Base-by-base conservation (phyloP, 2,888 invertebrate species). In the Chymomyza fuscimana region DNA sequence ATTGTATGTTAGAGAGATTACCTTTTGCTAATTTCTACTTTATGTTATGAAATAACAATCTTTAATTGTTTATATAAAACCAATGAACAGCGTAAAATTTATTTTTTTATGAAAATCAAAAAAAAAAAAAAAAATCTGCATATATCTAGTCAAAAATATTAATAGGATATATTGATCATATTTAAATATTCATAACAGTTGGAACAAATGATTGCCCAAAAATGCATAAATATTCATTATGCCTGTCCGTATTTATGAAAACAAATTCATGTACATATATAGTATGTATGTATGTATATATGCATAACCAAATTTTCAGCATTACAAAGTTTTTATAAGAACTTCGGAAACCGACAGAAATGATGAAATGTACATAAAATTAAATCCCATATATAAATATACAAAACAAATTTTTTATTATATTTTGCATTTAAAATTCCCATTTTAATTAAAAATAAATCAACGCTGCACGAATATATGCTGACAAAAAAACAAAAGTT, bases 1-100 rank as follows among this genome's bases (percentile, higher is more conserved):
- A 87, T 78, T 60, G 81, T 80, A 46, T 87, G 79, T 69, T 89
- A 72, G 69, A 32, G 50, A 16, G 54, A 54, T n/a, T 9, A 5
- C 16, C 9, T 16, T 16, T 16, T n/a, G 7, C 19, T 1, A n/a
- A n/a, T 19, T 54, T 46, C 40, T 6, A 32, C 9, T 32, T 32
- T 7, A 32, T 32, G 32, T 9, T 32, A 32, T 32, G 32, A 32
- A 32, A 9, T 32, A 32, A 32, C 32, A 5, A 5, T 7, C 10
- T 12, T 46, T 46, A 46, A 12, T 46, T 46, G 40, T 46, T 36
- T 12, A 46, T 12, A 46, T 12, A 4, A 46, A 46, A 46, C 40
- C 40, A 46, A 46, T 15, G 40, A 46, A 46, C 6, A 3, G 36
- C 40, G 6, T 46, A 46, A 10, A 46, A 46, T 12, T 46, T 46